A percentile compares a stretch with the other conserved stretches of the same genome.
These are phyloP conservation scores for Numenius arquata DNA, from an alignment of 2,113 vertebrate genomes.

Conservation along the genomic window DNA sequence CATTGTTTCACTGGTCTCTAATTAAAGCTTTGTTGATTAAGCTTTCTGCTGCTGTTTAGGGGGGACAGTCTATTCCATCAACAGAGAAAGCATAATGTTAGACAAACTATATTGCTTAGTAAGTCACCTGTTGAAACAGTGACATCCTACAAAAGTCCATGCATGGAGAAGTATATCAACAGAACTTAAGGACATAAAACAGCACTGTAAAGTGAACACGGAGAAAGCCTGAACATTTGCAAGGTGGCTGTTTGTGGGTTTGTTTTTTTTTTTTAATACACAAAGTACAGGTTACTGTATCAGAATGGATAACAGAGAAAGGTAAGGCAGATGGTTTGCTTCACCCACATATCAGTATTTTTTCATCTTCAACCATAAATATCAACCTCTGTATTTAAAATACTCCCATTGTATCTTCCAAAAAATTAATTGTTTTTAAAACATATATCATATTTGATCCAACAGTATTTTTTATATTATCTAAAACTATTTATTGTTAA, in stretches of 20 bases:
- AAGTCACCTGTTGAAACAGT: neutral
- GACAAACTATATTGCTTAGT: neutral
- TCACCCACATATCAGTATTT: neutral
- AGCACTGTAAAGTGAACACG: neutral
- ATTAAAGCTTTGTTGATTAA: slow-evolving; percentile 1
- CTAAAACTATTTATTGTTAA: neutral
- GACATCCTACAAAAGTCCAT: neutral
- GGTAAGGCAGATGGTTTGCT: neutral
- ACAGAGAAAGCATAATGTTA: neutral
- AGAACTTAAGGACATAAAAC: neutral
- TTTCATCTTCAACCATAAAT: neutral
- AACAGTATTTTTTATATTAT: neutral
- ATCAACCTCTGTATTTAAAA: neutral
- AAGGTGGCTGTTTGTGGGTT: too few relatives aligned
- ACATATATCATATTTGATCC: neutral
- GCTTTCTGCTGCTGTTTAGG: neutral
- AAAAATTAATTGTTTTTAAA: neutral
- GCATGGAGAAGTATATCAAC: neutral
- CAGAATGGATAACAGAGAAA: neutral
- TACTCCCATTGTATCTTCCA: neutral
- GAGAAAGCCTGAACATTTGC: neutral
- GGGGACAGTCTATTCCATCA: neutral
- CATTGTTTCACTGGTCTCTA: neutral
- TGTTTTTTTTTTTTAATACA: neutral
- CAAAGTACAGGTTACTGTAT: neutral